Percentiles rank a stretch among this genome's conserved stretches.
These are phyloP conservation scores for Habropoda laboriosa DNA, from an alignment of 1,140 invertebrate species.

Conservation along the genomic window DNA sequence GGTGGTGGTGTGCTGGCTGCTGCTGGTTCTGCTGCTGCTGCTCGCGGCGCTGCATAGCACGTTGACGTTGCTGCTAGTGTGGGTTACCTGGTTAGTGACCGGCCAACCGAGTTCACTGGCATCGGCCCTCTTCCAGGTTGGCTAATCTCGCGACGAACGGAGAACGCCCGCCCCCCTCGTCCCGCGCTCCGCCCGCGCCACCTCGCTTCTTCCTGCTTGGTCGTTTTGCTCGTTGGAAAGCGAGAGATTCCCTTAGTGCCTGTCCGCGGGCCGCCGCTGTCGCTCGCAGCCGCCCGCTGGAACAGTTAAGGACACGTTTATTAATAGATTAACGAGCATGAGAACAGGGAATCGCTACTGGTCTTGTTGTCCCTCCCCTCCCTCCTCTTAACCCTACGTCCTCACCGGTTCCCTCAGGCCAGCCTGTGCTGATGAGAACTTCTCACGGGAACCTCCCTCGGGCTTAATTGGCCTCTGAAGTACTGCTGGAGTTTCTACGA, in stretches of 20 bases:
- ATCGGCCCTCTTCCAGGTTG: conserved; percentile 80
- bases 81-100: conserved; percentile 83
- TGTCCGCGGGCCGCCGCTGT: conserved; percentile 36
- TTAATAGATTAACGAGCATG: conserved; percentile 58
- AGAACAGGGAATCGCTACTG: conserved; percentile 39
- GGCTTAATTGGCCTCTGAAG: background rate
- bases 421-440: conserved; percentile 5
- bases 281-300: conserved; percentile 25
- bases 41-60: conserved; percentile 73
- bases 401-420: background rate
- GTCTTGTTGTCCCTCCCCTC: conserved; percentile 22
- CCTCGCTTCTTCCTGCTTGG: conserved; percentile 50
- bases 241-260: conserved; percentile 56
- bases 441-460: background rate
- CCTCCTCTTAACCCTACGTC: background rate
- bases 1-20: conserved; percentile 24
- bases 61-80: conserved; percentile 78
- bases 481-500: background rate
- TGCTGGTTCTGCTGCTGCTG: conserved; percentile 14
- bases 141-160: conserved; percentile 77
- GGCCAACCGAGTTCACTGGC: conserved; percentile 83
- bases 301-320: conserved; percentile 52
- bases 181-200: conserved; percentile 31
- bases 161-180: conserved; percentile 49
- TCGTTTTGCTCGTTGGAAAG: conserved; percentile 41